Conservation (phyloP, 2,113 vertebrate genomes). For the Lathamus discolor region DNA sequence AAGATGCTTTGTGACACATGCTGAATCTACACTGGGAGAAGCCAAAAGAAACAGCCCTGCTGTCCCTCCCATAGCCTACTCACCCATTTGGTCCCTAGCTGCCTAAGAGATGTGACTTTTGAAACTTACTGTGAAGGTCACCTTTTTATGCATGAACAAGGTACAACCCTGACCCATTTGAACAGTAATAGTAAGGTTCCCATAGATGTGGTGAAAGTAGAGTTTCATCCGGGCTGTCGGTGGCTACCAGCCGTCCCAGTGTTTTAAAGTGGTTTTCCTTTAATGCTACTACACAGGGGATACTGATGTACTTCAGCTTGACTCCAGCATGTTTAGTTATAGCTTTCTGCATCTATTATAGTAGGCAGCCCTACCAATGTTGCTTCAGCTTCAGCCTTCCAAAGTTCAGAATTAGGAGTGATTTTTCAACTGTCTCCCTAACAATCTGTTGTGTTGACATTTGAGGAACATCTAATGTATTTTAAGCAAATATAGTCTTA, state of each 20-base stretch:
- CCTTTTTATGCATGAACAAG: not conserved
- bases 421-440: not conserved
- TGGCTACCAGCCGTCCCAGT: not conserved
- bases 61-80: slow-evolving; percentile 20
- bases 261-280: not conserved
- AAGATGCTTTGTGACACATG: slow-evolving; percentile 26
- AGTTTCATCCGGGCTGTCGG: not conserved
- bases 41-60: slow-evolving; percentile 39
- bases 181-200: not conserved
- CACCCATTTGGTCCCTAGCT: not conserved
- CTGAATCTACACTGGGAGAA: not conserved
- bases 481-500: not conserved
- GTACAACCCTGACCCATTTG: not conserved
- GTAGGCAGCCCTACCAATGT: not conserved
- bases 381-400: not conserved
- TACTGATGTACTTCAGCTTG: not conserved
- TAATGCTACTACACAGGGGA: not conserved
- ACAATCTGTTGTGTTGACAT: not conserved
- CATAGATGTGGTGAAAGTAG: not conserved
- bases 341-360: not conserved
- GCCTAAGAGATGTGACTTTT: not conserved
- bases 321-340: not conserved
- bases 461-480: not conserved
- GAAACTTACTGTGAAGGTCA: not conserved
- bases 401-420: not conserved